Base-by-base conservation (phyloP, 2,888 invertebrate genomes). In the Anodontia alba region DNA sequence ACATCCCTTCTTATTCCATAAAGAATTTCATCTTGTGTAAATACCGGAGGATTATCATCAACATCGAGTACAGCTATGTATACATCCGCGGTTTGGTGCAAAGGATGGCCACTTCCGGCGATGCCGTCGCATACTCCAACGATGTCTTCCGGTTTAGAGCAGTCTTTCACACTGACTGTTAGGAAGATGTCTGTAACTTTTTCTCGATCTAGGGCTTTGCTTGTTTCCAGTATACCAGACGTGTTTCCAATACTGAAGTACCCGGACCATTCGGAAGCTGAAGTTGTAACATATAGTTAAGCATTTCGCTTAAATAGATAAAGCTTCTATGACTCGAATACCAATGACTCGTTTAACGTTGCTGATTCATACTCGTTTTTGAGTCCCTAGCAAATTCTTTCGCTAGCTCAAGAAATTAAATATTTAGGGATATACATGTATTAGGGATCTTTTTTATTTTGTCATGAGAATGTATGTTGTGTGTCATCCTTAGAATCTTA, bases 41-140 rank as follows among this genome's bases (percentile, higher is more conserved):
- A 85, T 1, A 73, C 73, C 1, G 85, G 85, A 15, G 85, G 73
- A 43, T 82, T 82, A 57, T 85, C 85, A 49, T 85, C 77, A 1
- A 71, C 51, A 49, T 85, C 85, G 20, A 31, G 3, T 2, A 85
- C 43, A 23, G 33, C 26, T 7, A 83, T 49, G 0, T 23, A 42
- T 8, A 80, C 76, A 8, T n/a, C 23, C 15, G 62, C n/a, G 7
- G 38, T n/a, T 42, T 36, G 36, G 5, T 33, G n/a, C 3, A 7
- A n/a, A 23, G 36, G 23, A 36, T 7, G 5, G n/a, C n/a, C n/a
- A 26, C n/a, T 42, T 10, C 3, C 36, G 2, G 67, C 36, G 5
- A 17, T 17, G 23, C 36, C 36, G 20, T 67, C 42, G 23, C 67
- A 67, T n/a, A 67, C 67, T n/a, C 36, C 38, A 42, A 33, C 23